Percentiles rank a stretch among this genome's conserved stretches.
Conservation (phyloP, 2,113 vertebrate genomes). For the Mixornis gularis region DNA sequence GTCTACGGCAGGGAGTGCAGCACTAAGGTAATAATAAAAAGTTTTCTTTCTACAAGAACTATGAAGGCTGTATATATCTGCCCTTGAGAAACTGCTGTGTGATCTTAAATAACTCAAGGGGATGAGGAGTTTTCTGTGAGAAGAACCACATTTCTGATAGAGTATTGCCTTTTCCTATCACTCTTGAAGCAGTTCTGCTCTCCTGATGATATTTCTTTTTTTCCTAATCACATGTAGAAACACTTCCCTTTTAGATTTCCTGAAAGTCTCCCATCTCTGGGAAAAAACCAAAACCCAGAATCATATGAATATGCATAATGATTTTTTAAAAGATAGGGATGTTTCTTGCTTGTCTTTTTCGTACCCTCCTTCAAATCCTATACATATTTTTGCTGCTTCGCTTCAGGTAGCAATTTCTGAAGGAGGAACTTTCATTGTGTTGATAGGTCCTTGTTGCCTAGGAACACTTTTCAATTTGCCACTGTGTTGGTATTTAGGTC, state of each 20-base stretch:
- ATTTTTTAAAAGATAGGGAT: neutral
- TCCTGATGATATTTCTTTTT: neutral
- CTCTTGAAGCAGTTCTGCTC: neutral
- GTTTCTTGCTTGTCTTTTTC: neutral
- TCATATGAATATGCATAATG: neutral
- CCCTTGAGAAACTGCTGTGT: neutral
- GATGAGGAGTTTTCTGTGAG: neutral
- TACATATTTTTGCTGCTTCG: neutral
- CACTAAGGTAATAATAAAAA: neutral
- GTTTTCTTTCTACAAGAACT: neutral
- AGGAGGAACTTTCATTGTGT: constrained; percentile 31
- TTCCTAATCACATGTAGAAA: neutral
- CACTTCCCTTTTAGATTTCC: neutral
- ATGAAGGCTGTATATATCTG: neutral
- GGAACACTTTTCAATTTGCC: constrained; percentile 52
- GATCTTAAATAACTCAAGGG: neutral
- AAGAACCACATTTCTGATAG: neutral
- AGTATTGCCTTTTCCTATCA: neutral
- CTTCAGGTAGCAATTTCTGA: neutral
- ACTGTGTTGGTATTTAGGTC: constrained; percentile 61
- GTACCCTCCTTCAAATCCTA: neutral
- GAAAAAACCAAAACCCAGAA: accelerated
- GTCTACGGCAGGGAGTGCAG: neutral
- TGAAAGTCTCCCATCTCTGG: neutral
- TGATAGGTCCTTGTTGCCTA: constrained; percentile 50